phyloP scores from a whole-genome alignment of 2,797 vertebrate genomes.

The Rachycentron canadum region DNA sequence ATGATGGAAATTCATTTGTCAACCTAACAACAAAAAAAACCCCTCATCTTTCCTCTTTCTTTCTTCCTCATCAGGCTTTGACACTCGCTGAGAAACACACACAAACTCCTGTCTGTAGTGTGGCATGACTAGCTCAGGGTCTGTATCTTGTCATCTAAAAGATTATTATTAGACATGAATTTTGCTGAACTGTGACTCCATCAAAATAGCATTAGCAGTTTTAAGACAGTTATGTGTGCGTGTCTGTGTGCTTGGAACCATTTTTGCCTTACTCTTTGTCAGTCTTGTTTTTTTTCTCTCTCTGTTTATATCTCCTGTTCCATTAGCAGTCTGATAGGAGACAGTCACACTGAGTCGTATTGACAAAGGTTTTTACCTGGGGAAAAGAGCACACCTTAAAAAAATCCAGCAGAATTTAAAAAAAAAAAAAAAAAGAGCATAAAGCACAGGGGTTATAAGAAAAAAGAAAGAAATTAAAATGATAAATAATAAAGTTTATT shows the following conservation, averaged over 20 bases:
- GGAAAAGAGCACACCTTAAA: background rate
- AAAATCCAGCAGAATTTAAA: background rate
- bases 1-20: conserved; percentile 33
- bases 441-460: background rate
- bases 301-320: background rate
- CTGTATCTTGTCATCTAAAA: conserved; percentile 59
- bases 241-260: background rate
- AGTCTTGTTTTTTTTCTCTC: background rate
- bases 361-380: conserved; percentile 7
- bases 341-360: background rate
- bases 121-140: conserved; percentile 26
- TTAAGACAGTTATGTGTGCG: background rate
- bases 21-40: conserved; percentile 22
- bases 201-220: conserved; percentile 51
- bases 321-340: conserved; percentile 11
- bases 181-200: conserved; percentile 66
- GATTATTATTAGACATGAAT: conserved; percentile 71
- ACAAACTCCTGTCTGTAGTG: conserved; percentile 41
- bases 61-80: conserved; percentile 23
- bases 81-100: conserved; percentile 12
- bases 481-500: background rate
- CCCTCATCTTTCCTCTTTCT: conserved; percentile 30
- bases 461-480: background rate
- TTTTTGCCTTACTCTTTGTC: background rate
- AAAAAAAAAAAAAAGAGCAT: background rate